Conservation (phyloP, 1,140 invertebrate species). For the Asbolus verrucosus region DNA sequence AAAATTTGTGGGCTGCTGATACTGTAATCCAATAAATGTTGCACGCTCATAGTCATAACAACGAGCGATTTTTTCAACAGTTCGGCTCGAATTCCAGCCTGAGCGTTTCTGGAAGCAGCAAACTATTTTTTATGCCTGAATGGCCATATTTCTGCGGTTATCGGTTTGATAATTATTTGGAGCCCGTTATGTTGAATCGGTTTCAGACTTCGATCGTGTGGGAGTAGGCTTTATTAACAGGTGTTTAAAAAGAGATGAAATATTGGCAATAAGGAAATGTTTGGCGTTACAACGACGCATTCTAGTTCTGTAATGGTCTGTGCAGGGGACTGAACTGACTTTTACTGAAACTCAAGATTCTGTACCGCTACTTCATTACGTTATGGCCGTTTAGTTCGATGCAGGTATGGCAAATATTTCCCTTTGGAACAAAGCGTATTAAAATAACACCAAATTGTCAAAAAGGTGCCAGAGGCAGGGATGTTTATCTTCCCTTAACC, state of each 20-base stretch:
- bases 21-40: too few species aligned
- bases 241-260: conserved; percentile 30
- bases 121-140: too few species aligned
- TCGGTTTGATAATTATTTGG: not conserved
- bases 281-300: conserved; percentile 30
- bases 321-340: conserved; percentile 15
- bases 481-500: conserved; percentile 19
- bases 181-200: conserved; percentile 1
- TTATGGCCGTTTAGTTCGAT: conserved; percentile 3
- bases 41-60: too few species aligned
- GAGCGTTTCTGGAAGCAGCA: too few species aligned
- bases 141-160: not conserved
- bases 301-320: conserved; percentile 29
- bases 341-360: conserved; percentile 12
- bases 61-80: too few species aligned
- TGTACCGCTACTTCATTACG: conserved; percentile 31
- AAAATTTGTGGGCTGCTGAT: too few species aligned
- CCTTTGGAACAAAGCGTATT: too few species aligned
- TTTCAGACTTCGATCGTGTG: conserved; percentile 1
- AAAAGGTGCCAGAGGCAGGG: not conserved
- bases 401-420: conserved; percentile 5
- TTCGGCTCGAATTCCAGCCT: too few species aligned
- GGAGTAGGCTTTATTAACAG: conserved; percentile 25
- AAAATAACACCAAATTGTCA: conserved; percentile 13
- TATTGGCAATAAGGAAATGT: conserved; percentile 34